A percentile compares a stretch with the other conserved stretches of the same genome.
Evolutionary conservation across 2,797 vertebrate species (phyloP).

Genomic region (Tragopan temminckii): DNA sequence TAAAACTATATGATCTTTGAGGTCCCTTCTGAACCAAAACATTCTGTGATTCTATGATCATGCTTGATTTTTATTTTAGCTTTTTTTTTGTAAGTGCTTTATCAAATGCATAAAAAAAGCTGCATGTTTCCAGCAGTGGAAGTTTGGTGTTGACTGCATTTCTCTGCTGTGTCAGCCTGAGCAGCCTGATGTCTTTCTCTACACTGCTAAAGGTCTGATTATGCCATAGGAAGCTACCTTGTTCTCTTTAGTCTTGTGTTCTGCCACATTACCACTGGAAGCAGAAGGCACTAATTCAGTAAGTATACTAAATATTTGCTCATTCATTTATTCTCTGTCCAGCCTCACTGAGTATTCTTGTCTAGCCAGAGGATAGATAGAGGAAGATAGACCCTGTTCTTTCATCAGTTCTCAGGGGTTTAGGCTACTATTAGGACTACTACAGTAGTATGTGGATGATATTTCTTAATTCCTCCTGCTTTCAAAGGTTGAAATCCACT

Average conservation of each 20-base stretch:
- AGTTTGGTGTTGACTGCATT: slow-evolving; percentile 11
- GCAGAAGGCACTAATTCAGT: slow-evolving; percentile 72
- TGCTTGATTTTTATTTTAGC: background rate
- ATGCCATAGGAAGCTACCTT: slow-evolving; percentile 39
- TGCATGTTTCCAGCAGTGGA: background rate
- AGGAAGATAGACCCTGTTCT: background rate
- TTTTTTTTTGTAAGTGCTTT: slow-evolving; percentile 15
- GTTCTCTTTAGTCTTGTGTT: slow-evolving; percentile 26
- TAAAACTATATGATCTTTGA: too few species aligned
- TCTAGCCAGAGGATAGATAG: background rate
- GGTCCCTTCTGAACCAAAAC: too few species aligned
- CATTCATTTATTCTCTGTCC: slow-evolving; percentile 52
- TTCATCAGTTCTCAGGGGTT: background rate
- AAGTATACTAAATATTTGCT: slow-evolving; percentile 42
- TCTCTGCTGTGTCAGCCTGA: slow-evolving; percentile 24
- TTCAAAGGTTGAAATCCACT: background rate
- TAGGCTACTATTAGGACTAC: background rate
- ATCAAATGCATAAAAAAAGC: slow-evolving; percentile 42
- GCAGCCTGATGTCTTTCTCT: slow-evolving; percentile 44
- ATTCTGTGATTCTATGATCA: too few species aligned
- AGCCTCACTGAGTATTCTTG: background rate
- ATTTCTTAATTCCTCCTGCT: slow-evolving; percentile 19
- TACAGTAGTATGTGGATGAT: background rate
- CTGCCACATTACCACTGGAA: slow-evolving; percentile 52
- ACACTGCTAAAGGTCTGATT: slow-evolving; percentile 67